Evolutionary conservation across 2,113 vertebrate species (phyloP).

Genomic region (Macrotus californicus): DNA sequence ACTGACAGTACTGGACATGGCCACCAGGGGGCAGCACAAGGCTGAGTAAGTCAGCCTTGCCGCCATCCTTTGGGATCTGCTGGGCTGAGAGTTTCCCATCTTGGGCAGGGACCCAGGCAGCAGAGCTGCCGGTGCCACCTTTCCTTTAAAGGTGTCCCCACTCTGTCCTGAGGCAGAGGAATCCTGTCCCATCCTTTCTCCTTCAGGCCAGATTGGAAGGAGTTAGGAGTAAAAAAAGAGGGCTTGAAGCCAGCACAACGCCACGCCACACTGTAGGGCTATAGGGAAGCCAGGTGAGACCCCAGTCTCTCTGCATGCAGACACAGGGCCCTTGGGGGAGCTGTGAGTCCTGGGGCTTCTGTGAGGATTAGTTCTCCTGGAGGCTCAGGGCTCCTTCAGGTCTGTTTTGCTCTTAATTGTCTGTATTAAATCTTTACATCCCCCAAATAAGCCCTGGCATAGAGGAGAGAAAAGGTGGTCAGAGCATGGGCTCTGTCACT

Average conservation of each 20-base stretch:
- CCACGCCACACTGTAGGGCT: not conserved
- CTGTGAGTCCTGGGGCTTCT: not conserved
- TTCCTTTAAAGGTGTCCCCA: not conserved
- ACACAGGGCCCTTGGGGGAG: not conserved
- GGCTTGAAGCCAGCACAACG: not conserved
- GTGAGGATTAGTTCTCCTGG: not conserved
- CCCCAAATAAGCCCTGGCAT: not conserved
- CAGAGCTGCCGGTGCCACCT: not conserved
- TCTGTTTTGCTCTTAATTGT: not conserved
- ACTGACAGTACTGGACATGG: accelerated
- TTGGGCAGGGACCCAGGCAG: too few species aligned
- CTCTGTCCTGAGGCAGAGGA: not conserved
- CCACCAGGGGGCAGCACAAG: constrained; percentile 46
- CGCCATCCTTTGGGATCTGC: too few species aligned
- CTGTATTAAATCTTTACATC: not conserved
- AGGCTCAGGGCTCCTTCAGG: not conserved
- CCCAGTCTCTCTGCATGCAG: not conserved
- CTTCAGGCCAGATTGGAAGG: not conserved
- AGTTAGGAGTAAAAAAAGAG: not conserved
- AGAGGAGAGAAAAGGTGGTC: not conserved
- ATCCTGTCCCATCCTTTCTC: too few species aligned
- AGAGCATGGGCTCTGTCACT: too few species aligned
- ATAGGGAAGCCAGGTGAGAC: accelerated
- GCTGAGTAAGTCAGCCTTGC: not conserved
- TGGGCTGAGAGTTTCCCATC: accelerated